These are phyloP conservation scores for Gymnoscelis rufifasciata DNA, from an alignment of 2,888 invertebrate species.

Conservation along the genomic window DNA sequence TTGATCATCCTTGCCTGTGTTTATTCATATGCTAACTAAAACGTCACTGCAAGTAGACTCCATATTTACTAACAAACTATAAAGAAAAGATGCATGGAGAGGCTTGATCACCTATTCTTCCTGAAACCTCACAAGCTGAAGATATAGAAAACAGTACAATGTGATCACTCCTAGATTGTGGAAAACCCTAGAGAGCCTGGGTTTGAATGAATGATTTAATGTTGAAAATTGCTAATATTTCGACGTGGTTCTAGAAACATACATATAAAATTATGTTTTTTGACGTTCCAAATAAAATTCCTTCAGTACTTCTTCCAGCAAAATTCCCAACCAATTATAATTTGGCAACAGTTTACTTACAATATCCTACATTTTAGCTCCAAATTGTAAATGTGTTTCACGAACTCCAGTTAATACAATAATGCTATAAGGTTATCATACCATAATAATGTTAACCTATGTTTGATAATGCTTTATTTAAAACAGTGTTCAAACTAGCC, in stretches of 20 bases:
- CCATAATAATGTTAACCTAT: too few species aligned
- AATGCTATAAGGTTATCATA: too few species aligned
- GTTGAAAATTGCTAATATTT: constrained; percentile 6
- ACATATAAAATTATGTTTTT: too few species aligned
- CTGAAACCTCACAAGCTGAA: constrained; percentile 27
- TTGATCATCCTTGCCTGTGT: constrained; percentile 81
- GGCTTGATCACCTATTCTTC: constrained; percentile 53
- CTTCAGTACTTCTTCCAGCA: too few species aligned
- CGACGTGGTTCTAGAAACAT: too few species aligned
- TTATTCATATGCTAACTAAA: constrained; percentile 76
- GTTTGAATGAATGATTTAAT: constrained; percentile 18
- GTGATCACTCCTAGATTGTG: constrained; percentile 5
- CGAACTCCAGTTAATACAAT: too few species aligned
- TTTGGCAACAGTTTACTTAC: too few species aligned
- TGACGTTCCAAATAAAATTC: too few species aligned
- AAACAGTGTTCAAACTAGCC: constrained; percentile 4
- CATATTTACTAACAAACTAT: constrained; percentile 63
- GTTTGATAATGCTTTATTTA: too few species aligned
- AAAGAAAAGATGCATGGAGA: constrained; percentile 60
- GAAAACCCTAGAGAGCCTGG: constrained; percentile 43
- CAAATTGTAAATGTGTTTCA: too few species aligned
- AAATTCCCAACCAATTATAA: too few species aligned
- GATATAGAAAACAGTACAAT: constrained; percentile 18
- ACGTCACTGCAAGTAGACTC: constrained; percentile 65
- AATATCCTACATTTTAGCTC: too few species aligned